A percentile compares a stretch with the other conserved stretches of the same genome.
phyloP scores from a whole-genome alignment of 2,888 invertebrate species.

The Encarsia formosa region DNA sequence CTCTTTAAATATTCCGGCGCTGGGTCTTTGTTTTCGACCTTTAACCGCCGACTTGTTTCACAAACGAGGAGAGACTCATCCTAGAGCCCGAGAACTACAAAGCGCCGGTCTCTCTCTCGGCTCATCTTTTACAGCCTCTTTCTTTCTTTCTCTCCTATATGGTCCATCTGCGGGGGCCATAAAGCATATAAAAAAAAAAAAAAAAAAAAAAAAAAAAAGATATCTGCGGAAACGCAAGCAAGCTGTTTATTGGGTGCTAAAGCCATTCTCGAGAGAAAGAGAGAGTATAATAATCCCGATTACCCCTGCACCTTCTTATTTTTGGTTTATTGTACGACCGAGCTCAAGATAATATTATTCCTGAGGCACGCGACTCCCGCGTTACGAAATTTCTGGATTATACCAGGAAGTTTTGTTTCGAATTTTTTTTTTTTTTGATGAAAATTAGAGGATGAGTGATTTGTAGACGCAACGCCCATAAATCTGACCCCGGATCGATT shows the following conservation, averaged over 20 bases:
- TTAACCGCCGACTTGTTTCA: slow-evolving; percentile 48
- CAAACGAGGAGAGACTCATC: slow-evolving; percentile 44
- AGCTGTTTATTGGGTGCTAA: slow-evolving; percentile 45
- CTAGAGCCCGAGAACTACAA: slow-evolving; percentile 45
- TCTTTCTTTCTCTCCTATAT: slow-evolving; percentile 7
- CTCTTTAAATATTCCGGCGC: slow-evolving; percentile 38
- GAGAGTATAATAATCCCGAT: no score
- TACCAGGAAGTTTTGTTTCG: no score
- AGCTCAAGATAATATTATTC: no score
- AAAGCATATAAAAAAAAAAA: not conserved
- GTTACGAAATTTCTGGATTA: no score
- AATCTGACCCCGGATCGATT: slow-evolving; percentile 28
- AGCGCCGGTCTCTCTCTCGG: slow-evolving; percentile 31
- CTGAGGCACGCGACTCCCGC: no score
- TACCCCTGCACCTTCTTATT: no score
- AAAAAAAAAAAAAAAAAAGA: not conserved
- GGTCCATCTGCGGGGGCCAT: not conserved
- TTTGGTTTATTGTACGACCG: no score
- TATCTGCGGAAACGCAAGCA: not conserved
- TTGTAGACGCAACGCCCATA: slow-evolving; percentile 27
- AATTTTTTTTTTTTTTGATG: no score
- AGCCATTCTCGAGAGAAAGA: slow-evolving; percentile 35
- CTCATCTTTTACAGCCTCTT: slow-evolving; percentile 18
- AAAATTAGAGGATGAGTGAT: slow-evolving; percentile 26
- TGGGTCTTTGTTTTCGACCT: slow-evolving; percentile 40